Base-by-base conservation (phyloP, 1,140 invertebrate species). In the Akabosia matsudoensis region DNA sequence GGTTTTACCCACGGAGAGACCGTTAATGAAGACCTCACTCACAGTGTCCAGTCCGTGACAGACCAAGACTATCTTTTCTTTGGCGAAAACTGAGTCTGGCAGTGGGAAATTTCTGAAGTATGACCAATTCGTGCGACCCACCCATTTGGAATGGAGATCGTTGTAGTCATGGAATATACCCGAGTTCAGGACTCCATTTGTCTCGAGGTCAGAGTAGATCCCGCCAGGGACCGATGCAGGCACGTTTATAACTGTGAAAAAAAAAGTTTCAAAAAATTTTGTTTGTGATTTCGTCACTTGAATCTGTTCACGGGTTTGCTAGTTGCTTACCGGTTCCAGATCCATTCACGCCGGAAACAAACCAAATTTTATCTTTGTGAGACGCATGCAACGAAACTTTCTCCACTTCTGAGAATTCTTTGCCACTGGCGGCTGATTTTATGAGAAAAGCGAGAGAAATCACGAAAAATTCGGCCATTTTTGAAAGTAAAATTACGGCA, bases 31-130 rank as follows among this genome's bases (percentile, higher is more conserved):
- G 28, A 98, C 87, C 61, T 85, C 88, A 0, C 92, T 87, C 74
- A 96, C 88, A 0, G 96, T 97, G 84, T 98, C 96, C 4, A 98
- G 83, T 10, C 96, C 96, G 80, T 97, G 87, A 75, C 94, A 91
- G n/a, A 92, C 88, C n/a, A 95, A 82, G 56, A 88, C 81, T 10
- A 88, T 81, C 70, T 85, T 83, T n/a, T 83, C 76, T 45, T 84
- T 82, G 18, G 70, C 33, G 16, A 84, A 70, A 10, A 85, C 52
- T 13, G 79, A 76, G 22, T n/a, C 24, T 18, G 76, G 30, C 30
- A 82, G 81, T 82, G 67, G 7, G 81, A 89, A 86, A 26, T 75
- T 78, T 52, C 82, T 82, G 1, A 82, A 85, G 82, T 94, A 97
- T 18, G 87, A 91, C 91, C 95, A 95, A 70, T 91, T 88, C 61